These are phyloP conservation scores for Onchidella celtica DNA, from an alignment of 2,888 invertebrate species.

Conservation along the genomic window DNA sequence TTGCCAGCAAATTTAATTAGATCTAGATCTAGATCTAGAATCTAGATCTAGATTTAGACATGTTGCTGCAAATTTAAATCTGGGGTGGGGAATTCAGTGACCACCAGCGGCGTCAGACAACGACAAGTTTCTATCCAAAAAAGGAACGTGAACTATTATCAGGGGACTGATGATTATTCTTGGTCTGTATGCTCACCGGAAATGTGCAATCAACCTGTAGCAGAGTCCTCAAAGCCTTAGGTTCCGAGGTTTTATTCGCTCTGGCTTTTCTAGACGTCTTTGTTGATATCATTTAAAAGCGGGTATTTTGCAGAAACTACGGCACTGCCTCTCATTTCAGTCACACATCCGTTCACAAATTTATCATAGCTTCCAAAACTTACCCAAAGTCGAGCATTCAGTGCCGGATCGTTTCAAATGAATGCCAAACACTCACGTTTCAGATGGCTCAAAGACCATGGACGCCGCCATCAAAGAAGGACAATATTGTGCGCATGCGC, in stretches of 20 bases:
- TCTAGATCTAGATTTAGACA: too few relatives aligned
- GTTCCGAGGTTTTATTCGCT: background rate
- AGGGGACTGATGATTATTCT: too few relatives aligned
- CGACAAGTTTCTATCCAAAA: too few relatives aligned
- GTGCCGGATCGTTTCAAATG: background rate
- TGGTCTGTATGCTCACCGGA: too few relatives aligned
- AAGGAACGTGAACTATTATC: too few relatives aligned
- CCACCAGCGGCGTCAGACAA: too few relatives aligned
- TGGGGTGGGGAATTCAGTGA: too few relatives aligned
- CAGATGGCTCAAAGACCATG: slow-evolving; percentile 43
- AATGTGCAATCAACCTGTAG: slow-evolving; percentile 34
- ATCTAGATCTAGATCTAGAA: too few relatives aligned
- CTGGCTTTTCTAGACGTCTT: slow-evolving; percentile 23
- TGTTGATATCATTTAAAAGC: background rate
- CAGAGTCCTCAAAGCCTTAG: background rate
- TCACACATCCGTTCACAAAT: background rate
- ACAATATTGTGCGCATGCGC: slow-evolving; percentile 46
- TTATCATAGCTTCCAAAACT: slow-evolving; percentile 31
- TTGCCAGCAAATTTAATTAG: too few relatives aligned
- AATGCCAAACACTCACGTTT: slow-evolving; percentile 43
- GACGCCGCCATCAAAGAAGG: slow-evolving; percentile 50
- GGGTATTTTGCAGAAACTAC: background rate
- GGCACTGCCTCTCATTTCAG: background rate
- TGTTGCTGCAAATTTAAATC: too few relatives aligned
- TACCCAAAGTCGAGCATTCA: slow-evolving; percentile 30